Conservation (phyloP, 2,113 vertebrate species). For the Ciconia boyciana region DNA sequence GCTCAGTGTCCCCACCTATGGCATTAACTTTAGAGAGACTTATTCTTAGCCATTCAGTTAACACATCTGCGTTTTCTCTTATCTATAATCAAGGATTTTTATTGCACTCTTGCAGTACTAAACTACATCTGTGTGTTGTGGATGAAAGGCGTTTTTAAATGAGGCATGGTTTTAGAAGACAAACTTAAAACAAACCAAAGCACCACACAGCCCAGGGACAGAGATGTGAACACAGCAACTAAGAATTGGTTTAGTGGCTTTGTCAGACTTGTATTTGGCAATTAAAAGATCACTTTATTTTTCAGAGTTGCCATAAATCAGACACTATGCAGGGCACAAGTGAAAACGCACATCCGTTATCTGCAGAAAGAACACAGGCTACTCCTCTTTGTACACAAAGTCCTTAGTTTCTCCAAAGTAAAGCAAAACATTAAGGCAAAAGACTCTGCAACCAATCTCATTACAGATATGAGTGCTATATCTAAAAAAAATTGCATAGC, state of each 20-base stretch:
- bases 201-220: neutral
- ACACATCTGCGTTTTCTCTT: neutral
- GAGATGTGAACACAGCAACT: neutral
- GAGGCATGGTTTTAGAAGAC: neutral
- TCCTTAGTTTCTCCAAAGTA: neutral
- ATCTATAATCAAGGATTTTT: neutral
- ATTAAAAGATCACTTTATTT: neutral
- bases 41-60: conserved; percentile 28
- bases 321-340: neutral
- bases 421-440: neutral
- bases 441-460: neutral
- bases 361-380: neutral
- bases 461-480: neutral
- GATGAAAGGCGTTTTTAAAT: no score
- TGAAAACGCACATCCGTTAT: neutral
- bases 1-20: neutral
- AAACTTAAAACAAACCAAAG: neutral
- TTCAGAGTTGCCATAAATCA: neutral
- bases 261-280: neutral
- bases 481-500: neutral
- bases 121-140: no score
- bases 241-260: neutral
- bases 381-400: neutral
- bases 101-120: neutral
- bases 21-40: neutral